These are phyloP conservation scores for Drosophila ananassae DNA, from an alignment of 1,140 invertebrate species.

Conservation along the genomic window DNA sequence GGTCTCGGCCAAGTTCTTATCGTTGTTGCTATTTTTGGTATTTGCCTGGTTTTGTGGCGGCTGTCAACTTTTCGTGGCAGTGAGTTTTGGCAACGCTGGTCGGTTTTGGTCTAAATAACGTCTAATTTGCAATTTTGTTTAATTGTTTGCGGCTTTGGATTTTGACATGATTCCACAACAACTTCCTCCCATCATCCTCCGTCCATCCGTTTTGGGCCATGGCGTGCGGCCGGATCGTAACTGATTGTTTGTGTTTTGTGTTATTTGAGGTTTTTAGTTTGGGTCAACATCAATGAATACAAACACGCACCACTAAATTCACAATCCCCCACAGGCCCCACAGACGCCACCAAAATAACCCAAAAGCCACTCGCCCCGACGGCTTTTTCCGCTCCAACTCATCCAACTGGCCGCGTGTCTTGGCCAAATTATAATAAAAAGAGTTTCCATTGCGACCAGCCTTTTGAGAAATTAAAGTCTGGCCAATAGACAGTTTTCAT, in stretches of 20 bases:
- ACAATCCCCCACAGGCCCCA: neutral
- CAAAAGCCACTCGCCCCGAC: neutral
- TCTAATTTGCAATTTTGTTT: conserved; percentile 82
- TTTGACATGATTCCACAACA: conserved; percentile 67
- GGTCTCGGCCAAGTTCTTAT: conserved; percentile 9
- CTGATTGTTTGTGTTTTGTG: conserved; percentile 69
- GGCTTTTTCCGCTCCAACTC: conserved; percentile 57
- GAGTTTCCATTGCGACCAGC: conserved; percentile 57
- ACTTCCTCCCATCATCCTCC: conserved; percentile 6
- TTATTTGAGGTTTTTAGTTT: conserved; percentile 79
- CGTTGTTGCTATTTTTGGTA: conserved; percentile 22
- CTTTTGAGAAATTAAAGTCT: conserved; percentile 66
- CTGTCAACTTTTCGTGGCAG: conserved; percentile 44
- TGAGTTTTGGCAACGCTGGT: conserved; percentile 47
- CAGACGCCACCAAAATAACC: neutral
- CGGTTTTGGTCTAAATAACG: conserved; percentile 74
- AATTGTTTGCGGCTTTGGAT: conserved; percentile 81
- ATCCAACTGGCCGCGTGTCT: conserved; percentile 45
- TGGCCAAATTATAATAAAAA: conserved; percentile 79
- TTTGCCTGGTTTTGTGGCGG: conserved; percentile 12
- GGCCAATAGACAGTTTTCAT: conserved; percentile 32
- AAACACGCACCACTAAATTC: conserved; percentile 52
- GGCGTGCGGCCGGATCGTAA: conserved; percentile 58
- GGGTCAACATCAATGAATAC: conserved; percentile 70
- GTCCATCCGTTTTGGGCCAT: conserved; percentile 32